Conservation (phyloP, 2,888 invertebrate genomes). For the Drosophila eohydei region DNA sequence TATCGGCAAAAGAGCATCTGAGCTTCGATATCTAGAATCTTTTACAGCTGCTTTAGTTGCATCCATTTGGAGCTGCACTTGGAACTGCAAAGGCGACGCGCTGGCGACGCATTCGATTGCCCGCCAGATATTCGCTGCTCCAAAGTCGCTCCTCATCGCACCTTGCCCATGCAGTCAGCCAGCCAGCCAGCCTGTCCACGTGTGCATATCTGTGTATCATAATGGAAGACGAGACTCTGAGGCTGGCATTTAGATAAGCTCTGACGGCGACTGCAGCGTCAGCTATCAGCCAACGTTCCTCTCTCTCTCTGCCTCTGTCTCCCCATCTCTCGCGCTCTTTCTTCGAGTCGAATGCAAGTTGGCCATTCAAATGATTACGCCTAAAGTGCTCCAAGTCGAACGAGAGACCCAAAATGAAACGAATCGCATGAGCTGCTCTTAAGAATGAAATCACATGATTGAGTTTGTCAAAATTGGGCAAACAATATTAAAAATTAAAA, state of each 20-base stretch:
- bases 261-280: conserved; percentile 20
- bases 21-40: conserved; percentile 21
- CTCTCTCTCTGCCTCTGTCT: conserved; percentile 6
- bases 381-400: conserved; percentile 65
- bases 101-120: conserved; percentile 83
- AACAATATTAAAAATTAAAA: conserved; percentile 12
- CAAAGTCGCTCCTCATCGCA: conserved; percentile 4
- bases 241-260: conserved; percentile 85
- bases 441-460: conserved; percentile 54
- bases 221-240: conserved; percentile 86
- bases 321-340: conserved; percentile 8
- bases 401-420: conserved; percentile 9
- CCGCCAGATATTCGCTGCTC: conserved; percentile 55
- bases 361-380: conserved; percentile 72
- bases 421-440: conserved; percentile 14
- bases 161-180: neutral
- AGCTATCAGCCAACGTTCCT: conserved; percentile 6
- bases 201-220: conserved; percentile 84
- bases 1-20: conserved; percentile 25
- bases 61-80: conserved; percentile 19
- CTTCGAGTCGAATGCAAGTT: conserved; percentile 42
- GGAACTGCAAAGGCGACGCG: conserved; percentile 59
- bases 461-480: conserved; percentile 49
- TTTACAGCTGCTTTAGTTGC: conserved; percentile 33
- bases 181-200: conserved; percentile 50